Evolutionary conservation across 30 jellyfish, hydroid and myxozoan species (phyloP), one percentile per base, ranked within the genome.

Genomic region (Turritopsis rubra): DNA sequence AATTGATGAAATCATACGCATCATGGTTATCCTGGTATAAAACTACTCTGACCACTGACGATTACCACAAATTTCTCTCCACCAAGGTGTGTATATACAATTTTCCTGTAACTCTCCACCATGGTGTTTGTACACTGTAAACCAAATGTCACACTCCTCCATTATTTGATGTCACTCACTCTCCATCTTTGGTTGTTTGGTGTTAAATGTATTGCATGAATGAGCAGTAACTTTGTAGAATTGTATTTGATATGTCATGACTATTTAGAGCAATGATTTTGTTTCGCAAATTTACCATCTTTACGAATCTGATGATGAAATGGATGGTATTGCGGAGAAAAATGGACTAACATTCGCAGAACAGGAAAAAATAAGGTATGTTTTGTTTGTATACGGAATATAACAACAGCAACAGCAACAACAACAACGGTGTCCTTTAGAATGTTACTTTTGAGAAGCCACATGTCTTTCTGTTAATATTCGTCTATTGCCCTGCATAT

Each of bases 11-110:
- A 28, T 72, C 90, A 13, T 91, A 86, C 29, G 79, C 96, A 17
- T 85, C 97, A 1, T 91, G 97, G 97, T 72, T 91, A 28, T 91
- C 97, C 1, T 91, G 96, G 97, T 91, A 91, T 87, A 84, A 91
- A 75, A 80, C 95, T 17, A 87, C 96, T 13, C 75, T 91, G 17
- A 84, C 81, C 83, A 52, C 86, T 24, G 97, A 91, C 22, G 97
- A 91, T 84, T 91, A 78, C 72, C 72, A 31, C 65, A 91, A 91
- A 82, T 91, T 73, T 71, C 29, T 91, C 23, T 82, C 90, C 25
- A 26, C 80, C 20, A 78, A 86, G 91, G 97, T 90, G 29, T 3
- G 75, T 13, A n/a, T 8, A 19, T 24, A n/a, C 68, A 54, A n/a
- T n/a, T n/a, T n/a, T n/a, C n/a, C n/a, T n/a, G n/a, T n/a, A n/a